A percentile compares a stretch with the other conserved stretches of the same genome.
phyloP scores from a whole-genome alignment of 2,797 vertebrate genomes.

The Macropus fuliginosus region DNA sequence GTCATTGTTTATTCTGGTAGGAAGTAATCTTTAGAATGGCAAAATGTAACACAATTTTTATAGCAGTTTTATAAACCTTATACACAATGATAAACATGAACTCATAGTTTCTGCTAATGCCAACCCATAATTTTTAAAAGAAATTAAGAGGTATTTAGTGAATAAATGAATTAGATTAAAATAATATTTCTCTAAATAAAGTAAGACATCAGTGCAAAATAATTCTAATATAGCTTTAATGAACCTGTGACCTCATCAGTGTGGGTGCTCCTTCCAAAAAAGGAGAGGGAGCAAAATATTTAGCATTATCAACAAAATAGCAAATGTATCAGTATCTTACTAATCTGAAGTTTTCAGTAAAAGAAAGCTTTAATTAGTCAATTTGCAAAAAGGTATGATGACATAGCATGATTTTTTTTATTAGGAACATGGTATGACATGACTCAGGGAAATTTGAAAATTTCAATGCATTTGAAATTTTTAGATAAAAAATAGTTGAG shows the following conservation, averaged over 20 bases:
- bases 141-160: constrained; percentile 43
- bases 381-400: not conserved
- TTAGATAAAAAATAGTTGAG: constrained; percentile 23
- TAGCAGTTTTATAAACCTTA: constrained; percentile 30
- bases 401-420: not conserved
- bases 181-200: not conserved
- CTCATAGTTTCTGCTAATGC: constrained; percentile 3
- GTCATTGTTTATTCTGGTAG: constrained; percentile 25
- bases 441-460: constrained; percentile 38
- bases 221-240: not conserved
- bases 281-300: constrained; percentile 1
- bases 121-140: not conserved
- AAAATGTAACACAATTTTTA: constrained; percentile 29
- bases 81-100: not conserved
- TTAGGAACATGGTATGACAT: constrained; percentile 30
- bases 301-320: constrained; percentile 35
- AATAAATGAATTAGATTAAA: constrained; percentile 55
- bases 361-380: not conserved
- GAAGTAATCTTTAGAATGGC: constrained; percentile 27
- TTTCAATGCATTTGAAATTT: constrained; percentile 31
- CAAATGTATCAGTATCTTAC: constrained; percentile 35
- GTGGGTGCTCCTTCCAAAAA: not conserved
- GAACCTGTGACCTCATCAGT: not conserved
- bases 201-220: not conserved
- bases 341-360: not conserved